Percentiles rank a stretch among this genome's conserved stretches.
phyloP scores from a whole-genome alignment of 2,797 vertebrate genomes.

The Dermochelys coriacea region DNA sequence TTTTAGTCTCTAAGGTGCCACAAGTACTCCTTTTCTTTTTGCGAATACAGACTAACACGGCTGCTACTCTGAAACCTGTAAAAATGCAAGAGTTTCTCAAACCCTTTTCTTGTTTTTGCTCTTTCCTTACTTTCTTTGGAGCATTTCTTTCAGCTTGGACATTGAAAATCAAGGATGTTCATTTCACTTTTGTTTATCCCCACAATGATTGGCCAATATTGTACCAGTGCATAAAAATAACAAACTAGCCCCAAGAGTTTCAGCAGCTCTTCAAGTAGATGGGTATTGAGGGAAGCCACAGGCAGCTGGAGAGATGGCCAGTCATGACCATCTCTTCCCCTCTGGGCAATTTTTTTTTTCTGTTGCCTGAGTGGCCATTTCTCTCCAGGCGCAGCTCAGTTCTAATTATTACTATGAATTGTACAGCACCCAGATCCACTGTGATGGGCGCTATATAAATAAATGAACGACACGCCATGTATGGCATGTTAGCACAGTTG shows the following conservation, averaged over 20 bases:
- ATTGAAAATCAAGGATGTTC: not conserved
- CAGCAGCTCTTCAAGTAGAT: not conserved
- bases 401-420: conserved; percentile 63
- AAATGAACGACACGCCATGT: conserved; percentile 37
- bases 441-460: conserved; percentile 22
- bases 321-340: not conserved
- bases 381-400: conserved; percentile 38
- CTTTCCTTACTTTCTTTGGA: not conserved
- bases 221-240: not conserved
- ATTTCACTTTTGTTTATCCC: not conserved
- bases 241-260: not conserved
- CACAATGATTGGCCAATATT: not conserved
- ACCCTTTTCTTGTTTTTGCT: not conserved
- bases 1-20: no score
- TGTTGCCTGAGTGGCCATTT: not conserved
- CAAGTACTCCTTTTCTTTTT: no score
- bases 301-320: not conserved
- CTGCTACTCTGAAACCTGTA: no score
- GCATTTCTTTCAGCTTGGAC: not conserved
- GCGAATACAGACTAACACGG: no score
- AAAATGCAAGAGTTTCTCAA: not conserved
- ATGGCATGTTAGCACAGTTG: conserved; percentile 30
- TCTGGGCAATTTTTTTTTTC: not conserved
- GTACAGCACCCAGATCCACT: conserved; percentile 35
- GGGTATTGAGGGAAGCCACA: not conserved